Base-by-base conservation (phyloP, 2,797 vertebrate species). In the Setipinna tenuifilis region DNA sequence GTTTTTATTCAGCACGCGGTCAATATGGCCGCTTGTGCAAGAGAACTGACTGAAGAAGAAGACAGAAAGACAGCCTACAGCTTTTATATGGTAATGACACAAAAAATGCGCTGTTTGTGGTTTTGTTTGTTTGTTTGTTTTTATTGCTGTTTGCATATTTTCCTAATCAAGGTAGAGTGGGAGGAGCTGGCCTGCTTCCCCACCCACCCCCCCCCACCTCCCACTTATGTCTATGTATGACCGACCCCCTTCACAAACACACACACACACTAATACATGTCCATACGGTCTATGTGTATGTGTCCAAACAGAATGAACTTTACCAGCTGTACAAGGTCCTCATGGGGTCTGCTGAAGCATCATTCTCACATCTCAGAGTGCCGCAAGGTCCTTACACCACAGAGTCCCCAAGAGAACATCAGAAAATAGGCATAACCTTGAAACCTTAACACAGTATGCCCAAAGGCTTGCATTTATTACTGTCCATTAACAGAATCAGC, bases 1-100 rank as follows among this genome's bases (percentile, higher is more conserved):
- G 96, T 98, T 98, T 98, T 96, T 98, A 97, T 98, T 96, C 96
- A 97, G 96, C 96, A 93, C 95, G 96, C 94, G 95, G 96, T 95
- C 95, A 93, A 95, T 95, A 96, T 65, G 95, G 96, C 95, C 90
- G 94, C 96, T 96, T 96, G 96, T 96, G 96, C 96, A 96, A 96
- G 93, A 94, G 89, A 82, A 87, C 86, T 86, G 88, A 86, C 88
- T 82, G 82, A 84, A 84, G 46, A 93, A 94, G 92, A 91, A 93
- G 92, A 83, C 71, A 89, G 91, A 96, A 95, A 96, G 96, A 95
- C 96, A 96, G 96, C 96, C 96, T 96, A 96, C 97, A 96, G 95
- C 96, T 98, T 99, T 98, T 98, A 96, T 98, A 98, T 96, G 96
- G 97, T 93, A 17, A 78, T 78, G 71, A 78, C 68, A 65, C 10